phyloP scores from a whole-genome alignment of 2,888 invertebrate species.

The Andricus quercusramuli region DNA sequence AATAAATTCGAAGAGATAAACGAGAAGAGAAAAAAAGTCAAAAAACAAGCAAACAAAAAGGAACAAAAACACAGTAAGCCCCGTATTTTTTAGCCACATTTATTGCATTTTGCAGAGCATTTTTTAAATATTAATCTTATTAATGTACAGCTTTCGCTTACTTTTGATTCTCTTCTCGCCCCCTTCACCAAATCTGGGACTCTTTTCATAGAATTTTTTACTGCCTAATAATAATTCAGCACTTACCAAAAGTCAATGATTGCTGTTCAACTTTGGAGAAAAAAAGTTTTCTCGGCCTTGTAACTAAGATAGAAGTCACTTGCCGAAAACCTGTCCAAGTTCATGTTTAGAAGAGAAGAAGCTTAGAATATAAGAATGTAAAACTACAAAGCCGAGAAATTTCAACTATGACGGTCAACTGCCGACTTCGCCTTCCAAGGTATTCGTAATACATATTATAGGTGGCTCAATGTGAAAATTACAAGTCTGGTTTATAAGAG shows the following conservation, averaged over 20 bases:
- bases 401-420: constrained; percentile 49
- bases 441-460: constrained; percentile 61
- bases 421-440: constrained; percentile 63
- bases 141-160: not conserved
- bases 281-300: not conserved
- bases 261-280: not conserved
- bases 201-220: constrained; percentile 11
- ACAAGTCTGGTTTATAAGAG: constrained; percentile 70
- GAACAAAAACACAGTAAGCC: not conserved
- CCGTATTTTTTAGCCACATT: not conserved
- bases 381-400: constrained; percentile 21
- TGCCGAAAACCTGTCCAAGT: not conserved
- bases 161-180: not conserved
- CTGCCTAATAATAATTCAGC: not conserved
- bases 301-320: not conserved
- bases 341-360: not conserved
- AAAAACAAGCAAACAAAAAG: not conserved
- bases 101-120: constrained; percentile 5
- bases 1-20: not conserved
- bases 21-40: not conserved
- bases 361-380: not conserved
- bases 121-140: not conserved
- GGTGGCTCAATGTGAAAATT: constrained; percentile 72
- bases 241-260: not conserved
- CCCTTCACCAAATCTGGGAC: not conserved